phyloP scores from a whole-genome alignment of 2,888 invertebrate species.

The Argynnis bischoffii region DNA sequence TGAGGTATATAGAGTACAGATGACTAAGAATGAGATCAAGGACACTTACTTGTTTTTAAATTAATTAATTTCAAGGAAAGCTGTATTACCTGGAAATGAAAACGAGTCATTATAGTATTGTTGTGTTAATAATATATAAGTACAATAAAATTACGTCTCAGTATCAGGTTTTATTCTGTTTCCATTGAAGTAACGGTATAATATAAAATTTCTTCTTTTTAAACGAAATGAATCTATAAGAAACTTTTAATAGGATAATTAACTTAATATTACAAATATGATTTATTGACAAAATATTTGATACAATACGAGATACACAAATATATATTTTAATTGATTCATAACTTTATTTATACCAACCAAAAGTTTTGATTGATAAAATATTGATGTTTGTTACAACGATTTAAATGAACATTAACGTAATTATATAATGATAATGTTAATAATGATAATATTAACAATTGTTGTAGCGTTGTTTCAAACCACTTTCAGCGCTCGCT shows the following conservation, averaged over 20 bases:
- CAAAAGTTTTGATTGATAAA: too few species aligned
- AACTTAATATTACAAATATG: too few species aligned
- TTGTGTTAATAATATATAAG: neutral
- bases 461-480: neutral
- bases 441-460: neutral
- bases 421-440: neutral
- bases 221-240: too few species aligned
- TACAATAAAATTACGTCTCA: neutral
- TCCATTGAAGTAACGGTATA: too few species aligned
- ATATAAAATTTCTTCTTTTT: too few species aligned
- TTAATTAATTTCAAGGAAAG: slow-evolving; percentile 18
- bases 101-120: slow-evolving; percentile 4
- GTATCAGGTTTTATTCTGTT: neutral
- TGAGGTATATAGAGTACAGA: slow-evolving; percentile 2
- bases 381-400: too few species aligned
- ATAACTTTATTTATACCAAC: too few species aligned
- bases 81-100: slow-evolving; percentile 29
- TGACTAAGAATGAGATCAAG: slow-evolving; percentile 13
- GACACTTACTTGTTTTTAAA: slow-evolving; percentile 14
- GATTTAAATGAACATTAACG: too few species aligned
- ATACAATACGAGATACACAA: too few species aligned
- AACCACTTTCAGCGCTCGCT: neutral
- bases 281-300: too few species aligned
- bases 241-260: too few species aligned
- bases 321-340: too few species aligned